These are phyloP conservation scores for Pararge aegeria DNA, from an alignment of 1,140 invertebrate genomes.

Conservation along the genomic window DNA sequence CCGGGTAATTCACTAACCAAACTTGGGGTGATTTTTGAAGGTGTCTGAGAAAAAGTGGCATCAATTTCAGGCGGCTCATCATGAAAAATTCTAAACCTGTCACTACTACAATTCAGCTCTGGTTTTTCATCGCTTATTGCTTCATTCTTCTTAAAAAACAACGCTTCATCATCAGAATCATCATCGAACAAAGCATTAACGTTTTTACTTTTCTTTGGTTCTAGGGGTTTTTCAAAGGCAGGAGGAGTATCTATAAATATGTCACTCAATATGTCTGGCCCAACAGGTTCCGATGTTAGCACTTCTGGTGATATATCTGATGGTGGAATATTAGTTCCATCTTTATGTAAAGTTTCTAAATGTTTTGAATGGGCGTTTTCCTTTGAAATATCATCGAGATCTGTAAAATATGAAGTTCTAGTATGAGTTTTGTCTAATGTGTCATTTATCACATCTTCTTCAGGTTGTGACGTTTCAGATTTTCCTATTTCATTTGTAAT, in stretches of 20 bases:
- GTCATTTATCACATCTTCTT: not conserved
- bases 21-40: conserved; percentile 23
- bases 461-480: not conserved
- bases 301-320: conserved; percentile 5
- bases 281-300: conserved; percentile 11
- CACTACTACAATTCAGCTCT: conserved; percentile 33
- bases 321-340: not conserved
- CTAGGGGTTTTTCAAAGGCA: conserved; percentile 59
- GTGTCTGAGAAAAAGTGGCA: conserved; percentile 49
- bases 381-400: not conserved
- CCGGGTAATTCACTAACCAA: conserved; percentile 2
- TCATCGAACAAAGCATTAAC: conserved; percentile 70
- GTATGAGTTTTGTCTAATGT: not conserved
- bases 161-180: conserved; percentile 66
- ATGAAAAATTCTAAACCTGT: conserved; percentile 58
- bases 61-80: conserved; percentile 70
- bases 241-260: conserved; percentile 60
- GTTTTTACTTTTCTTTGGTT: conserved; percentile 67
- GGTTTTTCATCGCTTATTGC: conserved; percentile 49
- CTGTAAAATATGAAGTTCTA: not conserved
- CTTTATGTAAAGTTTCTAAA: not conserved
- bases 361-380: not conserved
- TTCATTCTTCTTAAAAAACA: conserved; percentile 67
- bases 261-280: conserved; percentile 40
- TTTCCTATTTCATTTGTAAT: not conserved